Evolutionary conservation across 2,888 invertebrate genomes (phyloP), one percentile per base, ranked within the genome.

Genomic region (Muschampia plurimacula): DNA sequence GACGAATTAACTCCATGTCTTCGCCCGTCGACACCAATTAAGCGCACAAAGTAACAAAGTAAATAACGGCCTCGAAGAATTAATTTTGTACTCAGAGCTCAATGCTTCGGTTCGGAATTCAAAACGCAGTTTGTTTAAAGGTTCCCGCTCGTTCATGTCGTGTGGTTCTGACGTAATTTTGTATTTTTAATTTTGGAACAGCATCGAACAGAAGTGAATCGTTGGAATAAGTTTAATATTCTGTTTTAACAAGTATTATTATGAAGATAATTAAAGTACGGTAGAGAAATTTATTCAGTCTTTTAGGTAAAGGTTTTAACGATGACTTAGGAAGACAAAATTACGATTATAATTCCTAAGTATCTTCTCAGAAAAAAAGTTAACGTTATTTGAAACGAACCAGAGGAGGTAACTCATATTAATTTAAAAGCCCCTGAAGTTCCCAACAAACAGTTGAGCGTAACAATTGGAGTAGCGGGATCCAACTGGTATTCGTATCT

Each of bases 1-100:
- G 87, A 82, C 87, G 92, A 93, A 93, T 94, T 93, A 93, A 92
- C 90, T 86, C 88, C 88, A 83, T 85, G 90, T 91, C 91, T 91
- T 92, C 86, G 80, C 84, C 79, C 84, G 86, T 82, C 86, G 88
- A 87, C 90, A 90, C 90, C 93, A 93, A 93, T 94, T 93, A 93
- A 91, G 89, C 89, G 92, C 82, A 91, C 92, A 93, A 91, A 92
- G 91, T 91, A 89, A 78, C 88, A 91, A 82, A 87, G 93, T 93
- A 93, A 93, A 93, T 93, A 93, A 91, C 85, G 84, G 83, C 82
- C 81, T 78, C 81, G 82, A 74, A 83, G 87, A 89, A 92, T 93
- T 93, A 92, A 93, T 92, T 93, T 90, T 90, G 91, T 89, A 72
- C 67, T 67, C 63, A 15, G 13, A 87, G 81, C 79, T 81, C 78